Evolutionary conservation across 1,140 invertebrate species (phyloP).

Genomic region (Platyura marginata): DNA sequence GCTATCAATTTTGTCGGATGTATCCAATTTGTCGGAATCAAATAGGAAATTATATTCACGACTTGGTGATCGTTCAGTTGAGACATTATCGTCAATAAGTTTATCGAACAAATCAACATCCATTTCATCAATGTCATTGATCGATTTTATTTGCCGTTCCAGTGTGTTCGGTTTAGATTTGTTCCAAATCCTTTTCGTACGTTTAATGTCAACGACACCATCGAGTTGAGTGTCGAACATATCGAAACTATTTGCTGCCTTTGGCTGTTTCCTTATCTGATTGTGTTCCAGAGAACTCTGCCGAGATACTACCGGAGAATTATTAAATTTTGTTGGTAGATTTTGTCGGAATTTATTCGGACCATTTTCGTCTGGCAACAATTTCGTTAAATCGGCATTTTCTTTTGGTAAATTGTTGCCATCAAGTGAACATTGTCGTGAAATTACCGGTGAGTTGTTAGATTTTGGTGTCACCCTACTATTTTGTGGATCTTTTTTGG

Average conservation of each 20-base stretch:
- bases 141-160: not conserved
- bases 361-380: not conserved
- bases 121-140: not conserved
- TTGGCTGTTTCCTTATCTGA: not conserved
- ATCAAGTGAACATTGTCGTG: too few relatives aligned
- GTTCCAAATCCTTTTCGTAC: not conserved
- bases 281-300: not conserved
- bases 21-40: not conserved
- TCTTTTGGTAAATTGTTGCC: too few relatives aligned
- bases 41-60: not conserved
- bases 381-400: too few relatives aligned
- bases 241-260: not conserved
- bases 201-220: constrained; percentile 15
- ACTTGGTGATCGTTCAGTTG: not conserved
- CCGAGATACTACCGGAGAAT: not conserved
- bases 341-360: not conserved
- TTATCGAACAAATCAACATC: not conserved
- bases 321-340: not conserved
- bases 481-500: not conserved
- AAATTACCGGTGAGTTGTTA: not conserved
- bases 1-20: not conserved
- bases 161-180: too few relatives aligned
- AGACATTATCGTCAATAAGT: not conserved
- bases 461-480: not conserved
- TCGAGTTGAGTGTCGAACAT: constrained; percentile 17